phyloP scores from a whole-genome alignment of 2,113 vertebrate species.

The Salvelinus sp. region DNA sequence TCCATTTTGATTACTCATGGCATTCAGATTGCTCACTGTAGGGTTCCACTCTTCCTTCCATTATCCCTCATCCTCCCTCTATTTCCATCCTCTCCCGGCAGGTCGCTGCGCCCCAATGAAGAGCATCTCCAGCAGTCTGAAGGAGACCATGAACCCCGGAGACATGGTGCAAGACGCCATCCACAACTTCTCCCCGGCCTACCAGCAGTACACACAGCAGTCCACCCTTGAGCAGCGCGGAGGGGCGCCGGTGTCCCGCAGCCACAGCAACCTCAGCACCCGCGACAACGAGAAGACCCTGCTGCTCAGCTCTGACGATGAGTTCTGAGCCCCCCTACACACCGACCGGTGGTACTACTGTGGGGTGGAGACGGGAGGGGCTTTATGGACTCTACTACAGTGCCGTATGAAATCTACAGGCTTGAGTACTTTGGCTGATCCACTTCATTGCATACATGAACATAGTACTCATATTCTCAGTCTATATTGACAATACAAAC shows the following conservation, averaged over 20 bases:
- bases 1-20: slow-evolving; percentile 1
- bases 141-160: slow-evolving; percentile 94
- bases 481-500: not conserved
- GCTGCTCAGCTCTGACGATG: slow-evolving; percentile 90
- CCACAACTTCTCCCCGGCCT: slow-evolving; percentile 95
- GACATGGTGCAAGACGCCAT: slow-evolving; percentile 96
- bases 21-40: not conserved
- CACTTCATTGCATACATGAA: not conserved
- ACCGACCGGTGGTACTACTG: not conserved
- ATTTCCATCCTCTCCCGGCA: slow-evolving; percentile 38
- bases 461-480: not conserved
- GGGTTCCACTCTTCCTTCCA: not conserved
- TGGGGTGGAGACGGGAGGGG: not conserved
- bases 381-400: not conserved
- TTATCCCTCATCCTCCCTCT: too few species aligned
- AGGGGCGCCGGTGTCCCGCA: slow-evolving; percentile 78
- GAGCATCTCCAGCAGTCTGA: slow-evolving; percentile 97
- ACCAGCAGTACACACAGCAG: slow-evolving; percentile 97
- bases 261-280: slow-evolving; percentile 82
- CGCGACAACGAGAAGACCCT: slow-evolving; percentile 92
- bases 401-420: not conserved
- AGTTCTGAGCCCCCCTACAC: slow-evolving; percentile 76
- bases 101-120: slow-evolving; percentile 95
- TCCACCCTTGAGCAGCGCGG: slow-evolving; percentile 84
- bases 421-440: not conserved